Evolutionary conservation across 1,140 invertebrate genomes (phyloP).

Genomic region (Triops cancriformis): DNA sequence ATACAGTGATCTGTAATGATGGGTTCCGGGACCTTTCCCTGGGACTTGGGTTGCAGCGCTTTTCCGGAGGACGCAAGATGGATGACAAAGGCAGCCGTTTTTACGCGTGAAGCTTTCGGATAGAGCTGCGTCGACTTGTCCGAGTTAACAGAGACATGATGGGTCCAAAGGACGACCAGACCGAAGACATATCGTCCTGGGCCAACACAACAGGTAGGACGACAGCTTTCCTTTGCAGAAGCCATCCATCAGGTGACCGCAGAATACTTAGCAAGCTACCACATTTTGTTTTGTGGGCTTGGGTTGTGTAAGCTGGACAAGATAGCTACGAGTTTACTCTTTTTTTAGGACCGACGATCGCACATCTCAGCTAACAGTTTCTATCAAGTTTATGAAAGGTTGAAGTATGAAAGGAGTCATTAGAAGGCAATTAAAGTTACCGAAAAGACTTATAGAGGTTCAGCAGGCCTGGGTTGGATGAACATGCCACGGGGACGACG

Average conservation of each 20-base stretch:
- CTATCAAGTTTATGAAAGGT: constrained; percentile 11
- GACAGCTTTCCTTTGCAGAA: constrained; percentile 5
- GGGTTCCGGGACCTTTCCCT: background rate
- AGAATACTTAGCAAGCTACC: constrained; percentile 6
- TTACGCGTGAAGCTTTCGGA: constrained; percentile 4
- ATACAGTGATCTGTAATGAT: too few species aligned
- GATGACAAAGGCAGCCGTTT: background rate
- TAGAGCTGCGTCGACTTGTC: background rate
- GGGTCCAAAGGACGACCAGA: constrained; percentile 3
- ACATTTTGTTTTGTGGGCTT: background rate
- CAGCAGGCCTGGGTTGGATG: background rate
- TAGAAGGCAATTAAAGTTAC: background rate
- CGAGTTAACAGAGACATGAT: constrained; percentile 6
- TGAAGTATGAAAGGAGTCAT: background rate
- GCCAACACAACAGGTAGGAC: constrained; percentile 9
- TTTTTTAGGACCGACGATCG: background rate
- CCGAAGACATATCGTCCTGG: constrained; percentile 3
- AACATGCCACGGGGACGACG: background rate
- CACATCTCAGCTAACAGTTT: background rate
- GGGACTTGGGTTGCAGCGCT: background rate
- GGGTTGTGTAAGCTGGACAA: background rate
- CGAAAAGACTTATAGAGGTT: background rate
- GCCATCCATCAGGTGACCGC: constrained; percentile 8
- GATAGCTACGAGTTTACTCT: background rate
- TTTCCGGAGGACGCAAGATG: background rate